Evolutionary conservation across 2,888 invertebrate species (phyloP), one percentile per base, ranked within the genome.

Genomic region (Perizoma affinitatum): DNA sequence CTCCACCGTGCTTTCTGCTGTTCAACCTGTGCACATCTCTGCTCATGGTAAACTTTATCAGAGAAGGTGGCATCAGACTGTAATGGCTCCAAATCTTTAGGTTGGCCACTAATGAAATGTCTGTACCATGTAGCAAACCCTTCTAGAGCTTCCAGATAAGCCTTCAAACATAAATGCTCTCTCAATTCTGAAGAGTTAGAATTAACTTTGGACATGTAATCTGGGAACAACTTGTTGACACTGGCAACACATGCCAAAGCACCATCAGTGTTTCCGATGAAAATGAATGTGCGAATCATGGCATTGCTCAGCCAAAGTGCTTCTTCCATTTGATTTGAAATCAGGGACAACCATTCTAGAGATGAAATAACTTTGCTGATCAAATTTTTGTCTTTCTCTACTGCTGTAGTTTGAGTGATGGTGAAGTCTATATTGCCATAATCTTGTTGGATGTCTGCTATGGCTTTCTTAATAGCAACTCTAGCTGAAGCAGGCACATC

Each of bases 91-190:
- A 96, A 94, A 65, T 94, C 94, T 56, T 93, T 93, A 0, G 98
- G 98, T 82, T 95, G 95, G 0, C 95, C 95, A 76, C 96, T 95
- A 78, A 97, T 95, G 70, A 94, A 96, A 76, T 96, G 95, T 68
- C 96, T 94, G 71, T 96, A 96, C 98, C 98, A 98, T 73, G 97
- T 96, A 66, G 96, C 95, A 86, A 98, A 98, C 6, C 96, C 95
- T 84, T 98, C 97, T 63, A 97, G 93, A 4, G 97, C 97, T 75
- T 96, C 96, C 68, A 98, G 90, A 82, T 98, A 98, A 0, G 97
- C 95, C 84, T 96, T 96, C 76, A 97, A 94, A 84, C 98, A 97
- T 40, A 98, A 92, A 87, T 97, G 96, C 83, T 98, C 98, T 69
- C 96, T 94, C 55, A 98, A 65, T 67, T 88, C 91, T 46, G 87